phyloP scores from a whole-genome alignment of 2,113 vertebrate species.

The Dasyornis broadbenti region DNA sequence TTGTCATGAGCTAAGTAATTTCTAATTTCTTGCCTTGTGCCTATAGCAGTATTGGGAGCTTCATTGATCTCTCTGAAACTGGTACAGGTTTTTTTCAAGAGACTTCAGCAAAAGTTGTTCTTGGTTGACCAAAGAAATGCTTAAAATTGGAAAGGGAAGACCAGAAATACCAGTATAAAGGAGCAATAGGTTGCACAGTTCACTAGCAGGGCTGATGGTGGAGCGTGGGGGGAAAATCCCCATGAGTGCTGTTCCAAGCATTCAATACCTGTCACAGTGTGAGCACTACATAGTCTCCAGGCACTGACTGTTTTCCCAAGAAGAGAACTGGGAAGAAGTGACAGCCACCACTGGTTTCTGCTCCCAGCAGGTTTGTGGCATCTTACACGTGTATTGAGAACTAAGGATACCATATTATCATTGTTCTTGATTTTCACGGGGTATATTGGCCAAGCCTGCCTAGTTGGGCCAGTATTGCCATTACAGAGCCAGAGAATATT shows the following conservation, averaged over 20 bases:
- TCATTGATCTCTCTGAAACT: background rate
- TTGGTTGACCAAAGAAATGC: background rate
- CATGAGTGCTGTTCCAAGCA: background rate
- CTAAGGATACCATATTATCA: fast-evolving
- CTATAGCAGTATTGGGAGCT: background rate
- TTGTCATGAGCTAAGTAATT: background rate
- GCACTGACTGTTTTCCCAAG: background rate
- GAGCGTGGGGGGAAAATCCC: fast-evolving
- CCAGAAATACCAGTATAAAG: background rate
- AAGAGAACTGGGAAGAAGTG: background rate
- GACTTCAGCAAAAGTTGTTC: background rate
- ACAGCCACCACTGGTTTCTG: background rate
- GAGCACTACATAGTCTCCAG: fast-evolving
- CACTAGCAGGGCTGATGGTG: background rate
- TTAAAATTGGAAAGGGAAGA: background rate
- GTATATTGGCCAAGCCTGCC: background rate
- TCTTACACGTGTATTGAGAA: background rate
- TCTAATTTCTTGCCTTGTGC: background rate
- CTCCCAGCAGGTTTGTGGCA: background rate
- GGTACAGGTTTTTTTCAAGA: background rate
- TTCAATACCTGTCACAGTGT: background rate
- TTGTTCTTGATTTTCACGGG: background rate
- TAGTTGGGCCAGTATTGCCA: background rate
- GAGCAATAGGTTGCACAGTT: background rate
- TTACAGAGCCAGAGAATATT: background rate